Percentiles rank a stretch among this genome's conserved stretches.
These are phyloP conservation scores for Drosophila anomelani DNA, from an alignment of 2,888 invertebrate genomes.

Conservation along the genomic window DNA sequence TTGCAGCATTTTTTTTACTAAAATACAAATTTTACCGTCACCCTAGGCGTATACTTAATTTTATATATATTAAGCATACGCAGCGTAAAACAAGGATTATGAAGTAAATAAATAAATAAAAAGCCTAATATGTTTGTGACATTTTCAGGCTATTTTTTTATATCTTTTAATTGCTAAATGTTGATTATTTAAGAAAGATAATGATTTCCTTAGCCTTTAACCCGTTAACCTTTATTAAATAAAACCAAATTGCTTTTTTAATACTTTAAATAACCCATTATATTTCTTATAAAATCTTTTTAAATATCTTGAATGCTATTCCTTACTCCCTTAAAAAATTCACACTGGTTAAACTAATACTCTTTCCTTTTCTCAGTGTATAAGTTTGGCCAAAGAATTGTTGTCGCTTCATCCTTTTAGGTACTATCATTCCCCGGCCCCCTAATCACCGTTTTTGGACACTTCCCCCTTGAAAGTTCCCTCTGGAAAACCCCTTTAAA, in stretches of 20 bases:
- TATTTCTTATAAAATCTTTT: too few relatives aligned
- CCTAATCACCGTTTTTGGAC: neutral
- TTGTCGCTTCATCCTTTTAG: conserved; percentile 40
- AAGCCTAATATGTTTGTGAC: neutral
- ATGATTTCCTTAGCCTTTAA: neutral
- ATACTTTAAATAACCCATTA: neutral
- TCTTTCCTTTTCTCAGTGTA: conserved; percentile 4
- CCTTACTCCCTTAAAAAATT: neutral
- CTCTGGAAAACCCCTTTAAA: neutral
- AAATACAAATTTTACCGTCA: too few relatives aligned
- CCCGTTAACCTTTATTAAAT: neutral
- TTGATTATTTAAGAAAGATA: neutral
- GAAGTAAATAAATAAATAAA: neutral
- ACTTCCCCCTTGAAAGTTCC: neutral
- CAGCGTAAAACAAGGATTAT: neutral
- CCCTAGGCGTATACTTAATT: neutral
- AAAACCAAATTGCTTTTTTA: neutral
- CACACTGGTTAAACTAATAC: neutral
- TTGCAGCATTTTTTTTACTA: too few relatives aligned
- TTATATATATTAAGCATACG: neutral
- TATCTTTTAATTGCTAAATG: too few relatives aligned
- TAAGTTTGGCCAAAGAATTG: conserved; percentile 19
- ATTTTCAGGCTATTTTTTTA: neutral
- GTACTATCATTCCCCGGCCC: neutral
- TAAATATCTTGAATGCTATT: neutral